Percentiles rank a stretch among this genome's conserved stretches.
These are phyloP conservation scores for Gymnoscelis rufifasciata DNA, from an alignment of 2,888 invertebrate genomes.

Conservation along the genomic window DNA sequence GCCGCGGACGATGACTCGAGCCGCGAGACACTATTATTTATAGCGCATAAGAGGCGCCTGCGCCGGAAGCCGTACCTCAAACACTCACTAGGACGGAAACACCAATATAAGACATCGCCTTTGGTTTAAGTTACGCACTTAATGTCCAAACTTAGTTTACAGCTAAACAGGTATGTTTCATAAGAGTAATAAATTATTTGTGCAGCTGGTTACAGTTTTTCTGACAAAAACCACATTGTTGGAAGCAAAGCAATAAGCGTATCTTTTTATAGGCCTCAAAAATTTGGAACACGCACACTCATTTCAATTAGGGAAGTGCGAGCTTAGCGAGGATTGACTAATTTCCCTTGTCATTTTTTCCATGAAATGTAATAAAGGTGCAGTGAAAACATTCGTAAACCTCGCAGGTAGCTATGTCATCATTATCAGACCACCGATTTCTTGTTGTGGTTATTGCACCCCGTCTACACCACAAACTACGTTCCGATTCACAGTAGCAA, in stretches of 20 bases:
- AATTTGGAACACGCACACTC: constrained; percentile 3
- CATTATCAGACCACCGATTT: constrained; percentile 7
- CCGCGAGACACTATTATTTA: constrained; percentile 75
- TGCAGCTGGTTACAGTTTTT: background rate
- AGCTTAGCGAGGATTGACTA: constrained; percentile 10
- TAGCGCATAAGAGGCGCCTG: constrained; percentile 58
- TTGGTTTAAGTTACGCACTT: constrained; percentile 10
- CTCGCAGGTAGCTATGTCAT: background rate
- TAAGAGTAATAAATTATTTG: too few relatives aligned
- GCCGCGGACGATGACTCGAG: constrained; percentile 69
- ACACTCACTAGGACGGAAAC: constrained; percentile 61
- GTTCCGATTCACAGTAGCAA: constrained; percentile 13
- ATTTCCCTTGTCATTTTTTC: constrained; percentile 1
- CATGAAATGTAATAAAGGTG: background rate
- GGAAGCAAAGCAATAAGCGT: too few relatives aligned
- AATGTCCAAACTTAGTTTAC: constrained; percentile 1
- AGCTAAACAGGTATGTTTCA: too few relatives aligned
- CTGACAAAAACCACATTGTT: background rate
- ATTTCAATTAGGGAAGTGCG: background rate
- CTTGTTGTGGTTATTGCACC: constrained; percentile 14
- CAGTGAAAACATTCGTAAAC: background rate
- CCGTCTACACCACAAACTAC: constrained; percentile 17
- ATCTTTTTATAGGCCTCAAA: too few relatives aligned
- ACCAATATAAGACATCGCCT: constrained; percentile 35
- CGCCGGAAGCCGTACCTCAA: constrained; percentile 68